These are phyloP conservation scores for Rhineura floridana DNA, from an alignment of 2,113 vertebrate species.

Conservation along the genomic window DNA sequence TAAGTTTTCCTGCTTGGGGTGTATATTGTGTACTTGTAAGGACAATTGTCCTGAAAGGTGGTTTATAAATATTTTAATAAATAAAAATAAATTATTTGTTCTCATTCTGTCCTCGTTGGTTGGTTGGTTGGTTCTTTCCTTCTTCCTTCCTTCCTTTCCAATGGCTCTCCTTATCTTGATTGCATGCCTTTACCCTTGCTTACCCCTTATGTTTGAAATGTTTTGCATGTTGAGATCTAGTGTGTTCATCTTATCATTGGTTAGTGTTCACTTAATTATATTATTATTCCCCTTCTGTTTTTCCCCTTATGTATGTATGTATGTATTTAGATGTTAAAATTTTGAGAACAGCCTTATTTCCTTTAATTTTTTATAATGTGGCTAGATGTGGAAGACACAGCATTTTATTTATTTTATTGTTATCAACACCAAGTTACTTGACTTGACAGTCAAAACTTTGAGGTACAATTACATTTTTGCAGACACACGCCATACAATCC, in stretches of 20 bases:
- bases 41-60: no score
- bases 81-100: no score
- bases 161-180: background rate
- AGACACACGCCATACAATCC: background rate
- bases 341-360: no score
- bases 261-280: background rate
- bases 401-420: background rate
- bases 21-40: no score
- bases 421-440: background rate
- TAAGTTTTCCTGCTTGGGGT: no score
- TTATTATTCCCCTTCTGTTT: background rate
- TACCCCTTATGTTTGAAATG: background rate
- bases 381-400: background rate
- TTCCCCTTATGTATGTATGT: no score
- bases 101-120: background rate
- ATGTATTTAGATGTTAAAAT: no score
- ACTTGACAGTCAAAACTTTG: background rate
- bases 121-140: no score
- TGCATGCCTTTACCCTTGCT: background rate
- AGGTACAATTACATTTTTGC: background rate
- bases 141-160: no score
- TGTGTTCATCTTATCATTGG: background rate
- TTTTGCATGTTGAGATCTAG: background rate
- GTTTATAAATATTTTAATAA: no score
- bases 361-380: no score